Percentiles rank a stretch among this genome's conserved stretches.
These are phyloP conservation scores for Thunnus thynnus DNA, from an alignment of 2,113 vertebrate genomes.

Conservation along the genomic window DNA sequence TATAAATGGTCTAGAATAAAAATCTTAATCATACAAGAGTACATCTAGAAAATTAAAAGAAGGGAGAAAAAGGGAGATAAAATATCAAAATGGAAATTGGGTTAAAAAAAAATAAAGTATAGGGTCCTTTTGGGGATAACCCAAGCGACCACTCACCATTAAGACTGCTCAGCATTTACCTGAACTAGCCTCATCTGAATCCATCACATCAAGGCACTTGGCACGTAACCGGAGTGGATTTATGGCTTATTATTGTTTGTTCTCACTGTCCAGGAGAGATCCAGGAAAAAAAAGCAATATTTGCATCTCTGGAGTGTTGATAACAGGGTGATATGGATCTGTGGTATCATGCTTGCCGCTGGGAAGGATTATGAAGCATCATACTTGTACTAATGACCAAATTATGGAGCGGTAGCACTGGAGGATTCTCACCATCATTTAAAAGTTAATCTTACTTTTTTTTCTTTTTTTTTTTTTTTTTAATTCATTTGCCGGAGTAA, in stretches of 20 bases:
- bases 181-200: constrained; percentile 36
- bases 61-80: not conserved
- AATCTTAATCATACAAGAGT: not conserved
- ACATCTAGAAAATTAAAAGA: not conserved
- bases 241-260: constrained; percentile 58
- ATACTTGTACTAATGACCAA: constrained; percentile 75
- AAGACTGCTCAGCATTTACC: constrained; percentile 15
- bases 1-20: not conserved
- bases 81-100: constrained; percentile 1
- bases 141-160: not conserved
- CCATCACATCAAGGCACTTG: constrained; percentile 32
- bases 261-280: constrained; percentile 47
- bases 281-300: constrained; percentile 25
- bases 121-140: not conserved
- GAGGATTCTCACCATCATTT: constrained; percentile 77
- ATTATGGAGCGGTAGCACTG: constrained; percentile 67
- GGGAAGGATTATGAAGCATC: constrained; percentile 74
- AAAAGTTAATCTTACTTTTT: constrained; percentile 77
- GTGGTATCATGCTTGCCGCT: constrained; percentile 40
- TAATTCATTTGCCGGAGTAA: constrained; percentile 71
- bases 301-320: constrained; percentile 44
- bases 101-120: not conserved
- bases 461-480: constrained; percentile 33
- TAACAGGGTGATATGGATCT: constrained; percentile 60
- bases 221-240: constrained; percentile 34